These are phyloP conservation scores for Aptenodytes forsteri DNA, from an alignment of 2,113 vertebrate species.

Conservation along the genomic window DNA sequence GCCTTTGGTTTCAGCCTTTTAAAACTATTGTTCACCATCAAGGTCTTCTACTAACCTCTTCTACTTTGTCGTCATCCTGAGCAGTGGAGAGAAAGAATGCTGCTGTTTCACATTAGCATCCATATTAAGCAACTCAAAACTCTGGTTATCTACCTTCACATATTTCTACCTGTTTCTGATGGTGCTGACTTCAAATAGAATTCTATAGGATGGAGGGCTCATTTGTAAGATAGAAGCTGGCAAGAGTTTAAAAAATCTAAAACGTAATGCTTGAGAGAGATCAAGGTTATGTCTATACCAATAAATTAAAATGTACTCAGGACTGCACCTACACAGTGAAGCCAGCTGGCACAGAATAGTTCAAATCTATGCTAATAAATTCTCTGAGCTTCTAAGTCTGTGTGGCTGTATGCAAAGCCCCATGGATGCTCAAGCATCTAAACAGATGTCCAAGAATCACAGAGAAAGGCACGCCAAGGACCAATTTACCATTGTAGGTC, in stretches of 20 bases:
- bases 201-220: neutral
- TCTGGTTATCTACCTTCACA: neutral
- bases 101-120: neutral
- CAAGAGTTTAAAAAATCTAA: neutral
- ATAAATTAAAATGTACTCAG: neutral
- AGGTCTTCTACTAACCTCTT: neutral
- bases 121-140: neutral
- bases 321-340: neutral
- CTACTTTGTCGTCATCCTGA: neutral
- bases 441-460: neutral
- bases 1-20: neutral
- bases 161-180: neutral
- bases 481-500: neutral
- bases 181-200: neutral
- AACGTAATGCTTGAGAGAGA: neutral
- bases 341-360: neutral
- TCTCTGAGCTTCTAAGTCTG: neutral
- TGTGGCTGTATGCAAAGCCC: neutral
- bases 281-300: neutral
- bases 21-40: neutral
- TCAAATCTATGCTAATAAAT: neutral
- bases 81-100: neutral
- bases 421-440: neutral
- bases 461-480: neutral
- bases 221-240: neutral